Evolutionary conservation across 2,113 vertebrate species (phyloP), one percentile per base, ranked within the genome.

Genomic region (Lophura nycthemera): DNA sequence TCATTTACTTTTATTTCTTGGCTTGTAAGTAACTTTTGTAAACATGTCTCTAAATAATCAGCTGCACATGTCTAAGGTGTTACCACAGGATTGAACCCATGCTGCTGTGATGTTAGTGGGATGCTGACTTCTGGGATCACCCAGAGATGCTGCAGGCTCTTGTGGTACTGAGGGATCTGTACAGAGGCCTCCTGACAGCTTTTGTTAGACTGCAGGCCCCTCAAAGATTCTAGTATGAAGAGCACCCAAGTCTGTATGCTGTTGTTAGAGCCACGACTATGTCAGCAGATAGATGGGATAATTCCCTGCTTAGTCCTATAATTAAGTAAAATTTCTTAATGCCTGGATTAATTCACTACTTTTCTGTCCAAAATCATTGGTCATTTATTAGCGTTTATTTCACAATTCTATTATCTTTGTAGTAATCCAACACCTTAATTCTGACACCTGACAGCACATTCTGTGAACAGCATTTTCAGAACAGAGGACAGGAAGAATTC

Each of bases 341-440:
- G 24, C 27, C 7, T 42, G 32, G 20, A 5, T 19, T 2, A 5
- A 22, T 5, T 20, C 80, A 63, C 4, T 34, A 48, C 45, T n/a
- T 50, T 17, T 48, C 6, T 54, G 7, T 13, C 13, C 24, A 45
- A 30, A 81, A 1, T 8, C 0, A 0, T 42, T 36, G 48, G 9
- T 63, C 20, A 2, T 10, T 50, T 54, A 20, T 8, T 75, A 34
- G 43, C 3, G 0, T 7, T 77, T 48, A 1, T 66, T 85, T 67
- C 8, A 1, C 8, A 1, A 12, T 54, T 71, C 36, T n/a, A 6
- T 9, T 22, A 10, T 6, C 43, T 16, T 38, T 30, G 63, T 18
- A 32, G 8, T 61, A 38, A 27, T 38, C 40, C 24, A 32, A 32
- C 3, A 2, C 18, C 50, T 52, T 43, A 38, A 32, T 50, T 63